These are phyloP conservation scores for Okamejei kenojei DNA, from an alignment of 2,797 vertebrate species.

Conservation along the genomic window DNA sequence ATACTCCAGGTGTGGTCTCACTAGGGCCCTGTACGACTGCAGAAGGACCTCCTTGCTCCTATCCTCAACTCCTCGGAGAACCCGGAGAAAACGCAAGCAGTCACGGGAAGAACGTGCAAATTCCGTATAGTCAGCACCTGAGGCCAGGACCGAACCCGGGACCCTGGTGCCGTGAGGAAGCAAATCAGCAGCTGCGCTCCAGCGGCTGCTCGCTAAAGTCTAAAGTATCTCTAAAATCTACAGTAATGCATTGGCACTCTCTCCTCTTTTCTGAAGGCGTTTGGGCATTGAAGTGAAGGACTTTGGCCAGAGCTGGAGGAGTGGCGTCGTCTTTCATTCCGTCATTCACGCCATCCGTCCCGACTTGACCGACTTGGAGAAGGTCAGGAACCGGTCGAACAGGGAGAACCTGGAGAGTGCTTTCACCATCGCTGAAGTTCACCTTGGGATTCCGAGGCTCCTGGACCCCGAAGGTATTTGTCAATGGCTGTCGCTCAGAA, in stretches of 20 bases:
- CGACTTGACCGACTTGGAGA: conserved; percentile 82
- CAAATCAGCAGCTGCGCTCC: too few relatives aligned
- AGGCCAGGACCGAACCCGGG: too few relatives aligned
- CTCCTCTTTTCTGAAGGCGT: conserved; percentile 57
- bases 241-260: not conserved
- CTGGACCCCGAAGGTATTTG: conserved; percentile 87
- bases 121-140: too few relatives aligned
- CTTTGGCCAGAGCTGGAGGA: conserved; percentile 93
- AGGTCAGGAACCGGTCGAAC: conserved; percentile 68
- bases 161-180: too few relatives aligned
- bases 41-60: too few relatives aligned
- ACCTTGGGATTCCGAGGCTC: conserved; percentile 84
- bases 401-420: conserved; percentile 85
- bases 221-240: not conserved
- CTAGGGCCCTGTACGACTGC: too few relatives aligned
- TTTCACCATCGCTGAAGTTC: conserved; percentile 80
- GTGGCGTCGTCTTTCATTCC: conserved; percentile 83
- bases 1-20: too few relatives aligned
- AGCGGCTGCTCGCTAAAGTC: too few relatives aligned
- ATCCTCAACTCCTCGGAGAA: too few relatives aligned
- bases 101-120: too few relatives aligned
- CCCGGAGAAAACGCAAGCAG: too few relatives aligned
- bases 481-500: too few relatives aligned
- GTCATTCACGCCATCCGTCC: conserved; percentile 84
- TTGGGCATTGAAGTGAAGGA: conserved; percentile 84